A percentile compares a stretch with the other conserved stretches of the same genome.
Conservation (phyloP, 2,113 vertebrate species). For the Irena cyanogastra region DNA sequence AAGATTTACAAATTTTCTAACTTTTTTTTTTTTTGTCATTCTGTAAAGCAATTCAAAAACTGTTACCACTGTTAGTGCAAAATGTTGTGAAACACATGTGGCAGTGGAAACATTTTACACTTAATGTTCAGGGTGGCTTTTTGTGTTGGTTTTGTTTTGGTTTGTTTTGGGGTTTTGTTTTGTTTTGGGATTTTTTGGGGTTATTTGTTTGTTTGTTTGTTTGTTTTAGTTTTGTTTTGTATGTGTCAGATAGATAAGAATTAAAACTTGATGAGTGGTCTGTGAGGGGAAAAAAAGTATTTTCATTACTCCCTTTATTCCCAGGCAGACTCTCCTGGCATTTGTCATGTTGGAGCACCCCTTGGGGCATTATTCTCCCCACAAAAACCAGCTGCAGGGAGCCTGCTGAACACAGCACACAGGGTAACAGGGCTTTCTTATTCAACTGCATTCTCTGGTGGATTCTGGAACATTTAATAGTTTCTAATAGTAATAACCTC, state of each 20-base stretch:
- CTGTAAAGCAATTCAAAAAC: neutral
- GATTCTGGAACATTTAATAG: neutral
- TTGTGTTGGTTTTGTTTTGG: fast-evolving
- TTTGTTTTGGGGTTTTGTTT: too few relatives aligned
- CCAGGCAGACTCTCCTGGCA: neutral
- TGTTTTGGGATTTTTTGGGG: too few relatives aligned
- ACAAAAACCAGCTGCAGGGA: neutral
- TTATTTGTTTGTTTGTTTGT: too few relatives aligned
- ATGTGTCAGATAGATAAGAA: neutral
- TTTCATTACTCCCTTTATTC: neutral
- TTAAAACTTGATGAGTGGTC: neutral
- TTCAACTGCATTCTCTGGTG: neutral
- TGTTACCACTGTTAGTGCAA: neutral
- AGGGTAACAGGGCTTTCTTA: neutral
- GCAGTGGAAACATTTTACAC: neutral
- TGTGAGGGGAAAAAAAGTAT: neutral
- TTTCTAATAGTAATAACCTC: neutral
- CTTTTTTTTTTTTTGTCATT: neutral
- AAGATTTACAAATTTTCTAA: neutral
- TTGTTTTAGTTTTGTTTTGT: neutral
- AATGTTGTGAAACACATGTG: fast-evolving
- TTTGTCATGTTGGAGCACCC: neutral
- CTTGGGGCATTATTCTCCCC: neutral
- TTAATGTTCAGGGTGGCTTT: neutral
- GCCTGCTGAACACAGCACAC: fast-evolving